Evolutionary conservation across 2,888 invertebrate species (phyloP).

Genomic region (Anticlea derivata): DNA sequence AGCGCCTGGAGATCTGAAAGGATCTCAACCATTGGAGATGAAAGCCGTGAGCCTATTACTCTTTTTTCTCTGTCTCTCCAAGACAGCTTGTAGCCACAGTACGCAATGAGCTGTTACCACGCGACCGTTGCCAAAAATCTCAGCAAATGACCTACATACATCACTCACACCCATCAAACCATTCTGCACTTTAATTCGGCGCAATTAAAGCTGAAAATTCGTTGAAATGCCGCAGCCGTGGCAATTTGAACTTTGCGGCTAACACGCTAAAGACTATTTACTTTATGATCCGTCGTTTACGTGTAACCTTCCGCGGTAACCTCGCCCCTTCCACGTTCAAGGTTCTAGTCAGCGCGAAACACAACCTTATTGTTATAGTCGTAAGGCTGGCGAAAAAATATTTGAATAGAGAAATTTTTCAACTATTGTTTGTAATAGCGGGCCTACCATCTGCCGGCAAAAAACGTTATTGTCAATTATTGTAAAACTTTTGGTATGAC

Average conservation of each 20-base stretch:
- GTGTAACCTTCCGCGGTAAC: constrained; percentile 67
- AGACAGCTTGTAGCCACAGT: constrained; percentile 25
- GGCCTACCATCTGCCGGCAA: constrained; percentile 20
- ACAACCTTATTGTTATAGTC: constrained; percentile 24
- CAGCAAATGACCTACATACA: constrained; percentile 31
- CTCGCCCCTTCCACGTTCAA: constrained; percentile 75
- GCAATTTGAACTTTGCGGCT: constrained; percentile 22
- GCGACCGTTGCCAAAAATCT: constrained; percentile 34
- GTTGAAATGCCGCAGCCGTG: neutral
- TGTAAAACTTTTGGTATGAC: neutral
- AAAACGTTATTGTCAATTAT: constrained; percentile 13
- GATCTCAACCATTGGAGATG: too few species aligned
- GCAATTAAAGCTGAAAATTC: constrained; percentile 11
- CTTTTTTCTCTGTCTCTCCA: constrained; percentile 8
- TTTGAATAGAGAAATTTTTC: constrained; percentile 25
- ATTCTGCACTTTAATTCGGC: constrained; percentile 8
- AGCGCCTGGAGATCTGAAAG: too few species aligned
- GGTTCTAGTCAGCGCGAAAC: constrained; percentile 56
- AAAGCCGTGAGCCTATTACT: too few species aligned
- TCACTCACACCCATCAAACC: constrained; percentile 2
- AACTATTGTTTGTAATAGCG: constrained; percentile 33
- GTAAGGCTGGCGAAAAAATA: constrained; percentile 24
- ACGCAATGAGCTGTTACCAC: constrained; percentile 30
- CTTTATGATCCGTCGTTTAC: constrained; percentile 25
- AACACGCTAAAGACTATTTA: constrained; percentile 27